Base-by-base conservation (phyloP, 2,113 vertebrate species). In the Gymnarchus niloticus region DNA sequence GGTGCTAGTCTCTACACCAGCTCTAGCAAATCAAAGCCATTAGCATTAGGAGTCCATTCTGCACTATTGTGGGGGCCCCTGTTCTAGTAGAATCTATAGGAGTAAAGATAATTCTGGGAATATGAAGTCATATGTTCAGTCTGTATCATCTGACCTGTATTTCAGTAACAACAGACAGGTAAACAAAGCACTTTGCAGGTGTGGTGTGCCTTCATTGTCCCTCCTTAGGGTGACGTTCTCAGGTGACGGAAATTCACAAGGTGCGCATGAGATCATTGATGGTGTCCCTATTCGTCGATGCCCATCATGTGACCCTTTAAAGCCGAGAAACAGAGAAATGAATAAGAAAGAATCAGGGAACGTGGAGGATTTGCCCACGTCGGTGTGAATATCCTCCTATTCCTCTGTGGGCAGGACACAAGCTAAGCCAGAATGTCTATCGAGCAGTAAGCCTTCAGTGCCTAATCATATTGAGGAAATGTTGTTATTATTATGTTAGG, bases 131-230 rank as follows among this genome's bases (percentile, higher is more conserved):
- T 86, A 48, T 77, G 56, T 85, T 1, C 51, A 56, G 51, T 78
- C 1, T 89, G 87, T 80, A 46, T 28, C 48, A 19, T 21, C 57
- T 65, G 33, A 65, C 77, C 77, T 56, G 59, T 82, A 82, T 33
- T 52, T 76, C 44, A 80, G 49, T 14, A 80, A 80, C 76, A 44
- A 54, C n/a, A 73, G 14, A 41, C 65, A 37, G 65, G 65, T 41
- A 73, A 73, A 73, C 61, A 69, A 69, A 37, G n/a, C 65, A 19
- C 41, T 73, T 28, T 4, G 59, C 21, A 23, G 23, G 21, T 65
- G 19, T n/a, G 59, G 21, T 65, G 5, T n/a, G n/a, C n/a, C n/a
- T 57, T 12, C 56, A 57, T 12, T 57, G 12, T 10, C 56, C 56
- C 9, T 2, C 12, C 56, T n/a, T n/a, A n/a, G n/a, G n/a, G n/a